Percentiles rank a stretch among this genome's conserved stretches.
Evolutionary conservation across 2,113 vertebrate species (phyloP).

Genomic region (Beaufortia kweichowensis): DNA sequence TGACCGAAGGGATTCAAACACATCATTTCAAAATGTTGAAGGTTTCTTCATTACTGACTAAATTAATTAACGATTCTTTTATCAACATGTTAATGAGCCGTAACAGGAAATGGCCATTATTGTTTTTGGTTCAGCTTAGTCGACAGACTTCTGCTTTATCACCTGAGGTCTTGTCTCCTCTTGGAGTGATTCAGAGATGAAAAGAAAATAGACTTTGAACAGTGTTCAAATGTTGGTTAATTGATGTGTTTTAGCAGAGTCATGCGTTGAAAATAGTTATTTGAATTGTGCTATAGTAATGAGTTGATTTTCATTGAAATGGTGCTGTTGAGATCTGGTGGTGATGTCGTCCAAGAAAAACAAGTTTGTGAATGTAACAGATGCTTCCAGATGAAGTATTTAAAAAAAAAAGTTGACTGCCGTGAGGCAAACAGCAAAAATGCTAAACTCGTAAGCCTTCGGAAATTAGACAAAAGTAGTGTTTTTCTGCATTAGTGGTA

Average conservation of each 20-base stretch:
- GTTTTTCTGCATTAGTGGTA: background rate
- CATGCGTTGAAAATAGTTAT: slow-evolving; percentile 59
- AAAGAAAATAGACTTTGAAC: too few relatives aligned
- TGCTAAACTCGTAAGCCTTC: background rate
- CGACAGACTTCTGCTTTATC: background rate
- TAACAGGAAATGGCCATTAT: slow-evolving; percentile 37
- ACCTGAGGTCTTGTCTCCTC: slow-evolving; percentile 26
- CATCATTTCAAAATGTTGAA: background rate
- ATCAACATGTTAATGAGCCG: slow-evolving; percentile 36
- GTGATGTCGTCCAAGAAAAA: background rate
- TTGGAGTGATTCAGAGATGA: slow-evolving; percentile 61
- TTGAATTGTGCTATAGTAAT: slow-evolving; percentile 64
- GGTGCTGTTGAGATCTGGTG: background rate
- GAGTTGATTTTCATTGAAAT: slow-evolving; percentile 47
- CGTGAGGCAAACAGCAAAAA: background rate
- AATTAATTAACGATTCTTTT: slow-evolving; percentile 48
- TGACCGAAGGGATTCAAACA: slow-evolving; percentile 15
- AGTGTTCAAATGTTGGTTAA: slow-evolving; percentile 70
- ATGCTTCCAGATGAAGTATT: background rate
- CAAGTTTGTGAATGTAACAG: background rate
- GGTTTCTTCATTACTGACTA: slow-evolving; percentile 1
- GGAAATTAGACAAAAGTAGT: background rate
- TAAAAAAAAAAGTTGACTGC: background rate
- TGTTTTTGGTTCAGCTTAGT: slow-evolving; percentile 9
- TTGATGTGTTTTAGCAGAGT: slow-evolving; percentile 71